Conservation (phyloP, 2,113 vertebrate species). For the Anguilla japonica region DNA sequence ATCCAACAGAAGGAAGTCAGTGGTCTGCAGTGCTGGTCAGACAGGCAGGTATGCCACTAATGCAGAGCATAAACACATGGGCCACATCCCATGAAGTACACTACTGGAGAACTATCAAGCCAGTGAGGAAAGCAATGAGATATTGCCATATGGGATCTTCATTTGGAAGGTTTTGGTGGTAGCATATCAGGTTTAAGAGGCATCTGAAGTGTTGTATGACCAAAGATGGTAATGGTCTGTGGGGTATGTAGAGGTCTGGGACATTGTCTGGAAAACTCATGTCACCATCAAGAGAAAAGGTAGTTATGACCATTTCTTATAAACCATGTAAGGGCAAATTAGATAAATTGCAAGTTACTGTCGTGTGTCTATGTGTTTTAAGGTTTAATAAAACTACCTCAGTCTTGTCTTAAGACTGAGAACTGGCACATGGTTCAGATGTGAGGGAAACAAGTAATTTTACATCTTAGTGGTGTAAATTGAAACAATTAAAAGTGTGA, state of each 20-base stretch:
- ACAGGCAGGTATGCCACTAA: constrained; percentile 59
- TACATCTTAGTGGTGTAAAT: not conserved
- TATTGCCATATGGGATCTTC: constrained; percentile 43
- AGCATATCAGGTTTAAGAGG: constrained; percentile 21
- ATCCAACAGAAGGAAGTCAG: constrained; percentile 64
- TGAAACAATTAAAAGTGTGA: not conserved
- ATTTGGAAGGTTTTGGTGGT: constrained; percentile 39
- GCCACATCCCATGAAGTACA: constrained; percentile 64
- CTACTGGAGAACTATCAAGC: constrained; percentile 38
- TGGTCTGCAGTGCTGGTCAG: constrained; percentile 56
- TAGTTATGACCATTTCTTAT: not conserved
- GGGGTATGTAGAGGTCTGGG: constrained; percentile 8
- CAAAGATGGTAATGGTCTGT: constrained; percentile 9
- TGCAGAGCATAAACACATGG: constrained; percentile 64
- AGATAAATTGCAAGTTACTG: not conserved
- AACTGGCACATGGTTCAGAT: not conserved
- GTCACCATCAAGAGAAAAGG: not conserved
- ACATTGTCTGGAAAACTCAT: constrained; percentile 8
- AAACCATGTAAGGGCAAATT: not conserved
- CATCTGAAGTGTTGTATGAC: constrained; percentile 36
- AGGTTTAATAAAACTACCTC: not conserved
- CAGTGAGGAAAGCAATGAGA: constrained; percentile 48
- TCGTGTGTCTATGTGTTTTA: not conserved
- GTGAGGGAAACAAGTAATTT: not conserved
- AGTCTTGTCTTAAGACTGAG: not conserved